Percentiles rank a stretch among this genome's conserved stretches.
These are phyloP conservation scores for Acromyrmex heyeri DNA, from an alignment of 1,140 invertebrate species.

Conservation along the genomic window DNA sequence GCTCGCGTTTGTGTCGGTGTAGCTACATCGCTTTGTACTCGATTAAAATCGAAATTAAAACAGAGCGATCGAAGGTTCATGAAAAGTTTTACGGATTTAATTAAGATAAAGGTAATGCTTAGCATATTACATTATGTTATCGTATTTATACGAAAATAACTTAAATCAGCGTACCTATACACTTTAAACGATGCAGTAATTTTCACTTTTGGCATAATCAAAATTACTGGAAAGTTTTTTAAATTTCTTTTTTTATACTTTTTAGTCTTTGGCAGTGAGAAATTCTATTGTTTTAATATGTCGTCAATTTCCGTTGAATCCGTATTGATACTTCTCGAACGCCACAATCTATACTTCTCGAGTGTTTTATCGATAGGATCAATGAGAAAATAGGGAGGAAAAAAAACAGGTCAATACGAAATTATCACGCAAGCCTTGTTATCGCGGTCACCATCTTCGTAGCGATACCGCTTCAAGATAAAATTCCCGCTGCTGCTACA, in stretches of 20 bases:
- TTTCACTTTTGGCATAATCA: background rate
- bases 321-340: constrained; percentile 15
- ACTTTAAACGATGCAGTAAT: background rate
- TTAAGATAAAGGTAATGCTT: constrained; percentile 24
- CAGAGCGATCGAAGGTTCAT: background rate
- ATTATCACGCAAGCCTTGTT: constrained; percentile 37
- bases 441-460: constrained; percentile 35
- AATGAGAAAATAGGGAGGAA: background rate
- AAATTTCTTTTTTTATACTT: background rate
- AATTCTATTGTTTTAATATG: background rate
- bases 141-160: background rate
- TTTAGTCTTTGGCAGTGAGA: background rate
- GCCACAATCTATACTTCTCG: background rate
- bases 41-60: constrained; percentile 18
- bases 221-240: background rate
- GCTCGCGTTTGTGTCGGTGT: background rate
- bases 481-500: constrained; percentile 24
- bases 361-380: background rate
- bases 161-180: too few relatives aligned
- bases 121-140: background rate
- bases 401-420: constrained; percentile 20
- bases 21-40: background rate
- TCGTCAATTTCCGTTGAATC: background rate
- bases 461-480: constrained; percentile 1
- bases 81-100: background rate